Base-by-base conservation (phyloP, 2,888 invertebrate genomes). In the Hemistola chrysoprasaria region DNA sequence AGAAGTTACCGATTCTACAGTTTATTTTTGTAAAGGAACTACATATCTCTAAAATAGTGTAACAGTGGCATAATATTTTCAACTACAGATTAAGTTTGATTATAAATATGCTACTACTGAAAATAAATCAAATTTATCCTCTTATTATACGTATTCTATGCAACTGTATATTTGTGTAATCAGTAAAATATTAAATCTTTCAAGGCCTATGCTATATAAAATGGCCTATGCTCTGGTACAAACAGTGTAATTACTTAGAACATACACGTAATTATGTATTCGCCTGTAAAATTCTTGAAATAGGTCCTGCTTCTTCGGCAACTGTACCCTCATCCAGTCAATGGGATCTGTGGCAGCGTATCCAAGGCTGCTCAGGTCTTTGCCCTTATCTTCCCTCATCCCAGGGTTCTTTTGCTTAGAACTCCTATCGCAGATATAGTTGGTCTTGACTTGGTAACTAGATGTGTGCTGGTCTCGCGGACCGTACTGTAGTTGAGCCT, bases 281-380 rank as follows among this genome's bases (percentile, higher is more conserved):
- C 93, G 86, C 20, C 90, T 83, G 56, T 91, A 91, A 47, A 93
- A 83, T 61, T 93, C 92, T 59, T 92, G 89, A 70, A 92, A 92
- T 22, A 93, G 70, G 65, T 93, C 93, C 53, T 90, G 91, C 73
- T 93, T 94, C 56, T 92, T 91, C 0, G 93, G 93, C 24, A 93
- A 68, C 35, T 88, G 85, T 7, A 93, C 85, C 46, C 90, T 85
- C 50, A 87, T 81, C 93, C 93, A 94, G 61, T 92, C 91, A 37
- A 93, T 91, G 0, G 90, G 87, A 32, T 91, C 90, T 1, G 87
- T 80, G 6, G 74, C 59, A 3, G 82, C 85, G 56, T 92, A 92
- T 1, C 93, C 93, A 0, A 92, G 78, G 44, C 91, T 90, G 22
- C 65, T 65, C 33, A 92, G 71, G 54, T 90, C 86, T 56, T 90